These are phyloP conservation scores for Laodelphax striatellus DNA, from an alignment of 1,140 invertebrate species.

Conservation along the genomic window DNA sequence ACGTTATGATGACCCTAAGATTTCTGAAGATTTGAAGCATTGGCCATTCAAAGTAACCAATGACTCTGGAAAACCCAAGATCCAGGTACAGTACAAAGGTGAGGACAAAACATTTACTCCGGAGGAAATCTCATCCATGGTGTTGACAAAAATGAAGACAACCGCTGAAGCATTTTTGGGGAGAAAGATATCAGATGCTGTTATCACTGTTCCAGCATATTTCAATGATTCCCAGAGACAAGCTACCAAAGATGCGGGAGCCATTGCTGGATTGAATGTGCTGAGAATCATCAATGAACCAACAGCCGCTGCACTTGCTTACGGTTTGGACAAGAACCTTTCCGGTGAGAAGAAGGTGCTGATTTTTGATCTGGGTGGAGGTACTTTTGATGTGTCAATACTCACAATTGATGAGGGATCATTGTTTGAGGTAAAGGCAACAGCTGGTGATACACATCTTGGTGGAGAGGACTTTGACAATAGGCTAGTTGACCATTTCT, in stretches of 20 bases:
- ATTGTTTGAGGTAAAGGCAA: slow-evolving; percentile 61
- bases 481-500: slow-evolving; percentile 53
- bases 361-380: slow-evolving; percentile 98
- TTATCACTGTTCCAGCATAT: slow-evolving; percentile 39
- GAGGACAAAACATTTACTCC: slow-evolving; percentile 42
- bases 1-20: slow-evolving; percentile 56
- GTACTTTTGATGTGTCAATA: slow-evolving; percentile 98
- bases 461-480: slow-evolving; percentile 73
- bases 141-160: slow-evolving; percentile 48
- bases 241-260: slow-evolving; percentile 80
- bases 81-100: slow-evolving; percentile 61
- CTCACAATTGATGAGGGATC: slow-evolving; percentile 66
- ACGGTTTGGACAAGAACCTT: slow-evolving; percentile 95
- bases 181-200: slow-evolving; percentile 30
- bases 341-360: slow-evolving; percentile 98
- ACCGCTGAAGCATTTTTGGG: slow-evolving; percentile 38
- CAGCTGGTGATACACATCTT: slow-evolving; percentile 58
- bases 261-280: slow-evolving; percentile 53
- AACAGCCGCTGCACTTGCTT: slow-evolving; percentile 96
- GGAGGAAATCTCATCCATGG: slow-evolving; percentile 43
- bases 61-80: slow-evolving; percentile 59
- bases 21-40: slow-evolving; percentile 63
- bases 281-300: slow-evolving; percentile 88
- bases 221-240: slow-evolving; percentile 82
- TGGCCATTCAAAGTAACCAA: slow-evolving; percentile 65